Percentiles rank a stretch among this genome's conserved stretches.
phyloP scores from a whole-genome alignment of 2,888 invertebrate species.

The Morinoia aosen region DNA sequence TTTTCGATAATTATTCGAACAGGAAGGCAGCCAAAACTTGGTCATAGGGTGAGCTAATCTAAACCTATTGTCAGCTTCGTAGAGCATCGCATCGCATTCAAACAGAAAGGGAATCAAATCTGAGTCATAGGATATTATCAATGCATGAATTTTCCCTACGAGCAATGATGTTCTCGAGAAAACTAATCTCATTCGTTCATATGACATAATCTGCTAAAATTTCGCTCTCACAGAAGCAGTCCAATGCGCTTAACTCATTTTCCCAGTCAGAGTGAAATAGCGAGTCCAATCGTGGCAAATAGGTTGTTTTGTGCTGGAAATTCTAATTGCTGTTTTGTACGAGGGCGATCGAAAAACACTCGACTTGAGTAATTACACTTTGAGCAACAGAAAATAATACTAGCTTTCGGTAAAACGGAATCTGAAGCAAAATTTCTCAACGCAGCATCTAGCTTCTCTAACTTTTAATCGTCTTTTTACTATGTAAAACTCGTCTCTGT shows the following conservation, averaged over 20 bases:
- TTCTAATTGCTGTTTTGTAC: not conserved
- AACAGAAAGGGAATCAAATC: not conserved
- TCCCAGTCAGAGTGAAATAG: not conserved
- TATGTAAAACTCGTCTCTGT: not conserved
- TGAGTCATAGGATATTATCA: not conserved
- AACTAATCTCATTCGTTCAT: not conserved
- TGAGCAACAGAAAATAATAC: too few relatives aligned
- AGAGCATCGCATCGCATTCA: not conserved
- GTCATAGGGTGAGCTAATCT: not conserved
- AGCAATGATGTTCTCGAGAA: not conserved
- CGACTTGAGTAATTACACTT: too few relatives aligned
- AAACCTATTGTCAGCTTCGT: not conserved
- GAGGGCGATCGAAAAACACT: too few relatives aligned
- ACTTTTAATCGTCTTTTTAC: too few relatives aligned
- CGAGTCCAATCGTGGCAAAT: not conserved
- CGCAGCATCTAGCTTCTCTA: too few relatives aligned
- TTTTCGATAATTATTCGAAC: not conserved
- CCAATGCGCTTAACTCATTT: not conserved
- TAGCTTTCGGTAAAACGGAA: too few relatives aligned
- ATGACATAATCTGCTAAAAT: too few relatives aligned
- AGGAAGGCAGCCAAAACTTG: not conserved
- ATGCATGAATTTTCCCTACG: not conserved
- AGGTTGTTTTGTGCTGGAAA: not conserved
- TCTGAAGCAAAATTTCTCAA: too few relatives aligned
- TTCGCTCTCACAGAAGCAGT: not conserved